Evolutionary conservation across 2,797 vertebrate genomes (phyloP).

Genomic region (Orestias chungarensis): DNA sequence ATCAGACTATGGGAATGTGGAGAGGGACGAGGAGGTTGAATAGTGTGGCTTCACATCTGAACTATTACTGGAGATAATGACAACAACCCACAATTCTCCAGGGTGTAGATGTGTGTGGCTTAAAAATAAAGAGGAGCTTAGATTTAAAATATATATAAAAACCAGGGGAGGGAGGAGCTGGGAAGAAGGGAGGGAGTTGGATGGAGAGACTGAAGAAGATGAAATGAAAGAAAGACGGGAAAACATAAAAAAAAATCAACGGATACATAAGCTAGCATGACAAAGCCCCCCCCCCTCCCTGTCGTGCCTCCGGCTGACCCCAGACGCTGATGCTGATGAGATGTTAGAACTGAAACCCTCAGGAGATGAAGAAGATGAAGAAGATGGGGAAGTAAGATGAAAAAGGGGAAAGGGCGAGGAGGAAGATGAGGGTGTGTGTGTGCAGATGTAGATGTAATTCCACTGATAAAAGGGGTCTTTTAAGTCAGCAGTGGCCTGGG

Average conservation of each 20-base stretch:
- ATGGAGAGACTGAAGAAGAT: constrained; percentile 18
- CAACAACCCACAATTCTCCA: constrained; percentile 65
- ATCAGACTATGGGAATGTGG: constrained; percentile 52
- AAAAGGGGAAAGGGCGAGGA: constrained; percentile 36
- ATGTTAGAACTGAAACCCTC: constrained; percentile 61
- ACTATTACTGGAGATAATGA: constrained; percentile 74
- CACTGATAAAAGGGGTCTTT: constrained; percentile 40
- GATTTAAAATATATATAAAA: constrained; percentile 76
- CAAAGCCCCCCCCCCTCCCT: background rate
- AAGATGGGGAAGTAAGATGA: constrained; percentile 51
- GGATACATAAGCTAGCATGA: constrained; percentile 4
- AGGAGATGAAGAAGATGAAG: constrained; percentile 50
- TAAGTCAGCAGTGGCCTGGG: constrained; percentile 8
- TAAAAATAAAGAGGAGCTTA: constrained; percentile 68
- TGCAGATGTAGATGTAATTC: constrained; percentile 29
- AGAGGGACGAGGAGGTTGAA: constrained; percentile 20
- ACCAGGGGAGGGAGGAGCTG: constrained; percentile 41
- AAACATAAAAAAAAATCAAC: constrained; percentile 22
- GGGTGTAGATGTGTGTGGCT: constrained; percentile 73
- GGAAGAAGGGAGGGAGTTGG: constrained; percentile 5
- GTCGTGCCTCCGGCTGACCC: constrained; percentile 40
- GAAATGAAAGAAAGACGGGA: constrained; percentile 32
- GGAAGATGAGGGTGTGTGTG: constrained; percentile 20
- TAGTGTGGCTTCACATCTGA: constrained; percentile 49
- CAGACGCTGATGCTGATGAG: constrained; percentile 73